phyloP scores from a whole-genome alignment of 2,113 vertebrate genomes.

The Catharus fuscescens region DNA sequence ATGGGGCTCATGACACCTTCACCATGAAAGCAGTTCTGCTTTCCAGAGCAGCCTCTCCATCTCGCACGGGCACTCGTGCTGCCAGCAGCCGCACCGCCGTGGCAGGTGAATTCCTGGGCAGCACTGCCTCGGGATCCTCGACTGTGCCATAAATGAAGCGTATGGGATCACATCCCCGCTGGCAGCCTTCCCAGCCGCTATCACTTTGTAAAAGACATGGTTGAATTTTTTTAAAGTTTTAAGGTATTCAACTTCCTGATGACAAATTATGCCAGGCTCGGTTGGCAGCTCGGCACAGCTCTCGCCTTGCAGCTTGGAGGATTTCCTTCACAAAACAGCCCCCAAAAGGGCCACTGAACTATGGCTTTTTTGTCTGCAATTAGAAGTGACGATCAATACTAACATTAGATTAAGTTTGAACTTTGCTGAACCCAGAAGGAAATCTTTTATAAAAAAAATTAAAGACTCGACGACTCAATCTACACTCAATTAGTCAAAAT shows the following conservation, averaged over 20 bases:
- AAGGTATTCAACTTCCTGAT: background rate
- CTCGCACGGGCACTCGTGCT: fast-evolving
- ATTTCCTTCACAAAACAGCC: background rate
- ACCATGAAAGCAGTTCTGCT: fast-evolving
- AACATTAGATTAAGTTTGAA: conserved; percentile 64
- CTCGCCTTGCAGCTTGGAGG: background rate
- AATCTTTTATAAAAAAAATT: conserved; percentile 61
- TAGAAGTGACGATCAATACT: conserved; percentile 36
- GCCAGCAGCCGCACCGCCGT: fast-evolving
- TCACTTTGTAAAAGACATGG: background rate
- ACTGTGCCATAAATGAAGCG: fast-evolving
- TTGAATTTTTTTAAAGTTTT: background rate
- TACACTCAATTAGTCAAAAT: conserved; percentile 55
- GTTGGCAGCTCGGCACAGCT: background rate
- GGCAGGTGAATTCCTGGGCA: fast-evolving
- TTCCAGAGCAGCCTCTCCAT: background rate
- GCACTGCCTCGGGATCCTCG: fast-evolving
- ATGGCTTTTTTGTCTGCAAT: conserved; percentile 15
- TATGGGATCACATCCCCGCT: background rate
- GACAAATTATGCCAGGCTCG: background rate
- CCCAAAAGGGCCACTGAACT: conserved; percentile 5
- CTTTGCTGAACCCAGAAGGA: conserved; percentile 53
- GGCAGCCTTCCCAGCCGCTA: background rate
- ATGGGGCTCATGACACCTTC: fast-evolving
- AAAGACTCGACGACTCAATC: conserved; percentile 16